Evolutionary conservation across 2,113 vertebrate genomes (phyloP).

Genomic region (Boulengeromyrus knoepffleri): DNA sequence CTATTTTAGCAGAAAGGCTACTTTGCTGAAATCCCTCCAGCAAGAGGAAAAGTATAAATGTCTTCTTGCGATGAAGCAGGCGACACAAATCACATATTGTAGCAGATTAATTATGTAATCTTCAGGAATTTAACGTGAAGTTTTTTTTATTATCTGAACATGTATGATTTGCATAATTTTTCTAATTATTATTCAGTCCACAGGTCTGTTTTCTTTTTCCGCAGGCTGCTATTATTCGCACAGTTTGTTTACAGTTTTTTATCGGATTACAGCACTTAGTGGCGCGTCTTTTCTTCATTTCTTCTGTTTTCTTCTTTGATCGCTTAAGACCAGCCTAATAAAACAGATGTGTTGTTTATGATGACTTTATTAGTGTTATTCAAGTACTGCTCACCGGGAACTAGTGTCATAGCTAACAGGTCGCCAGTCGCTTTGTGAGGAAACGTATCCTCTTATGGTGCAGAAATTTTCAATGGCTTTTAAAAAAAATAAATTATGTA

Average conservation of each 20-base stretch:
- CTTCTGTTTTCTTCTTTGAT: not conserved
- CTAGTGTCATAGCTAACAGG: not conserved
- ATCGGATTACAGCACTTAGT: not conserved
- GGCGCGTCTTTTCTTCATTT: not conserved
- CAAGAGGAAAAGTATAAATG: not conserved
- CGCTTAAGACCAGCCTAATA: not conserved
- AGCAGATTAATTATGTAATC: not conserved
- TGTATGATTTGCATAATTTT: constrained; percentile 12
- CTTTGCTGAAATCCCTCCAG: not conserved
- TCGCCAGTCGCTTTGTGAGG: not conserved
- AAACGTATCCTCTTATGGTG: not conserved
- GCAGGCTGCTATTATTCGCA: not conserved
- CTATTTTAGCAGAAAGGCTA: not conserved
- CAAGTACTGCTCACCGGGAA: not conserved
- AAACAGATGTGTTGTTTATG: not conserved
- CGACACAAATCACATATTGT: not conserved
- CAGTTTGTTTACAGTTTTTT: not conserved
- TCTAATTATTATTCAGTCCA: not conserved
- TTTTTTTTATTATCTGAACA: not conserved
- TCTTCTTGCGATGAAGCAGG: not conserved
- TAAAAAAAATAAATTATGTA: not conserved
- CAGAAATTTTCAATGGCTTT: not conserved
- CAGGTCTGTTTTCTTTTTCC: not conserved
- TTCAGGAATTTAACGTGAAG: not conserved
- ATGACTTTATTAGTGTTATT: not conserved